Evolutionary conservation across 2,888 invertebrate species (phyloP).

Genomic region (Aphelenchoides bicaudatus): DNA sequence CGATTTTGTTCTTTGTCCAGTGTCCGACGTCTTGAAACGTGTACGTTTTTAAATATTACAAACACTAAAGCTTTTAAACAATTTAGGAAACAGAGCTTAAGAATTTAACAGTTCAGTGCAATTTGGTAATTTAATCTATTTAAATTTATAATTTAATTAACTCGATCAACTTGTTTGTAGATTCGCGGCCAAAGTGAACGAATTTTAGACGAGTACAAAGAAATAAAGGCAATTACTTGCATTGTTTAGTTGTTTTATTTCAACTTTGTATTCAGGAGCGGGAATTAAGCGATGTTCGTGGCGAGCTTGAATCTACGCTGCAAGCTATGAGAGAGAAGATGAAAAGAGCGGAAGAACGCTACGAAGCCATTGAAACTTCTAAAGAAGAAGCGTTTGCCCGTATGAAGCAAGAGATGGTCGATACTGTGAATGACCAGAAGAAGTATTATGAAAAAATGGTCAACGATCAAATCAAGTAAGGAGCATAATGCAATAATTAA

Average conservation of each 20-base stretch:
- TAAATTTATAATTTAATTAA: too few relatives aligned
- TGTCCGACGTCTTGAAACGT: constrained; percentile 20
- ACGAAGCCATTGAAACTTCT: constrained; percentile 29
- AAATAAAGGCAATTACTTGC: too few relatives aligned
- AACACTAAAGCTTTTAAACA: neutral
- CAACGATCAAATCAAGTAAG: constrained; percentile 32
- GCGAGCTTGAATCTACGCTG: constrained; percentile 23
- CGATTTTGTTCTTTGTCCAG: constrained; percentile 24
- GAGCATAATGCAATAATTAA: neutral
- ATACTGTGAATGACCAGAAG: constrained; percentile 24
- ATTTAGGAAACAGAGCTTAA: constrained; percentile 17
- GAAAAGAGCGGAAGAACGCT: constrained; percentile 30
- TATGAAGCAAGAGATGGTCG: constrained; percentile 28
- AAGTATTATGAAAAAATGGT: constrained; percentile 33
- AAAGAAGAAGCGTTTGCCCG: constrained; percentile 32
- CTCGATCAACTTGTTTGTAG: too few relatives aligned
- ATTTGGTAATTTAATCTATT: too few relatives aligned
- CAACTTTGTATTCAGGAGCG: too few relatives aligned
- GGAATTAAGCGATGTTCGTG: constrained; percentile 22
- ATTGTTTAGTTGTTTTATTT: too few relatives aligned
- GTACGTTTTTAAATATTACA: constrained; percentile 11
- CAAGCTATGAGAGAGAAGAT: constrained; percentile 31
- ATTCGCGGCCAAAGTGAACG: constrained; percentile 32
- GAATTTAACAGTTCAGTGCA: constrained; percentile 27
- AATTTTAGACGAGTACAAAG: constrained; percentile 26